Base-by-base conservation (phyloP, 2,888 invertebrate genomes). In the Magallana nippona region DNA sequence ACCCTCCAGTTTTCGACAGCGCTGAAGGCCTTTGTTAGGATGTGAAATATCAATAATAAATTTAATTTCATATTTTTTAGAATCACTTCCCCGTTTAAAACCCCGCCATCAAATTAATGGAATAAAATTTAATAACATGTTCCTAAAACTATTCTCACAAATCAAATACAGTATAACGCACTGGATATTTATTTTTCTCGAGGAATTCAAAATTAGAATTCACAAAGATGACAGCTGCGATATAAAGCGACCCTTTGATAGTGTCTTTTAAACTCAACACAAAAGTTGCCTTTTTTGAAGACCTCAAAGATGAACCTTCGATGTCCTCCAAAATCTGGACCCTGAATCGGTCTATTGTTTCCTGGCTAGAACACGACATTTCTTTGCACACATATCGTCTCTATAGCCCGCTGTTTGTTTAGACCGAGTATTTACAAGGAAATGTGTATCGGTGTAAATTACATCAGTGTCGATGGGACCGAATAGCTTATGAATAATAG, bases 251-350 rank as follows among this genome's bases (percentile, higher is more conserved):
- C 71, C 71, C 15, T 22, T 27, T 71, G 27, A 71, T 32, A 19
- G 13, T 15, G 32, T 22, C 71, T 71, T 71, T 71, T 22, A 11
- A 71, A 27, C 15, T 71, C 8, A 27, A 71, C 13, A 22, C 71
- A 71, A 27, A 27, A 11, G 71, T 71, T 71, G 71, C 71, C 32
- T 32, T 71, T 71, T 71, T 71, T 22, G 60, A 27, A 71, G 13
- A 22, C 27, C 71, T 27, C 11, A 71, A 71, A 32, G 32, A 27
- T 71, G 71, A 71, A 71, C 71, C 71, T 15, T 22, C 71, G 71
- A 32, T 71, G 32, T 71, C 17, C 60, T 13, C 15, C 71, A 32
- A 71, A 71, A 44, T 44, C 27, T 32, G 32, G 71, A 71, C 71
- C 71, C 27, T 15, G 71, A 27, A 27, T 71, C 13, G 27, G 27